Evolutionary conservation across 2,113 vertebrate genomes (phyloP).

Genomic region (Cheilinus undulatus): DNA sequence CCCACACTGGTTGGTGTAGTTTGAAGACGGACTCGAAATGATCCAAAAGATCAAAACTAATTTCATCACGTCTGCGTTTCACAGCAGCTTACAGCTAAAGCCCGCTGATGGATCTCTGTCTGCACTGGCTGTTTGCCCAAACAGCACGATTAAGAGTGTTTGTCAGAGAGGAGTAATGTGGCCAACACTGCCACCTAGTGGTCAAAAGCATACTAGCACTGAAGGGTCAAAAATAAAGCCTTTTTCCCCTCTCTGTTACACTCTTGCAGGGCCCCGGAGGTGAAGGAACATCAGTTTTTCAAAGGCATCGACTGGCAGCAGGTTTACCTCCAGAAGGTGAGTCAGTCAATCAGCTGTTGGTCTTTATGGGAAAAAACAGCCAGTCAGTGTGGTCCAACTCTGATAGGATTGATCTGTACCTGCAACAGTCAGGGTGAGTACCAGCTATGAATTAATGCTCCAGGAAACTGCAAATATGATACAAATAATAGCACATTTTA

Average conservation of each 20-base stretch:
- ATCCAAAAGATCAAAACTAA: constrained; percentile 23
- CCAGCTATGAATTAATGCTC: too few relatives aligned
- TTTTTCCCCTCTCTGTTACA: background rate
- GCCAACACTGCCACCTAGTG: constrained; percentile 72
- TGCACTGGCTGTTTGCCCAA: constrained; percentile 1
- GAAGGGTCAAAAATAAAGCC: background rate
- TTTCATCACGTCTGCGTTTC: constrained; percentile 21
- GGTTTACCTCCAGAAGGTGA: constrained; percentile 97
- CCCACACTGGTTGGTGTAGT: constrained; percentile 4
- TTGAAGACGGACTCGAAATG: background rate
- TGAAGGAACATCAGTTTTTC: constrained; percentile 96
- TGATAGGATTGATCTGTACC: background rate
- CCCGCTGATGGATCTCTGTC: constrained; percentile 20
- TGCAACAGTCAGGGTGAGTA: too few relatives aligned
- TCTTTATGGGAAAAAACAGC: background rate
- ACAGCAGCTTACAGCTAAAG: constrained; percentile 4
- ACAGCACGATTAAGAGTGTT: constrained; percentile 6
- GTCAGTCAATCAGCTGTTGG: background rate
- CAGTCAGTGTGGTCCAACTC: background rate
- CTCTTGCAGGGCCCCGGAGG: constrained; percentile 89
- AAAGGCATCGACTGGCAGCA: constrained; percentile 98
- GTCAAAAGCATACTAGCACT: background rate
- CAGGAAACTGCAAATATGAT: too few relatives aligned
- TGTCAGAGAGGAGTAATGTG: background rate
- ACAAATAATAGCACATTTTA: too few relatives aligned